A percentile compares a stretch with the other conserved stretches of the same genome.
phyloP scores from a whole-genome alignment of 1,140 invertebrate species.

The Drosophila mauritiana region DNA sequence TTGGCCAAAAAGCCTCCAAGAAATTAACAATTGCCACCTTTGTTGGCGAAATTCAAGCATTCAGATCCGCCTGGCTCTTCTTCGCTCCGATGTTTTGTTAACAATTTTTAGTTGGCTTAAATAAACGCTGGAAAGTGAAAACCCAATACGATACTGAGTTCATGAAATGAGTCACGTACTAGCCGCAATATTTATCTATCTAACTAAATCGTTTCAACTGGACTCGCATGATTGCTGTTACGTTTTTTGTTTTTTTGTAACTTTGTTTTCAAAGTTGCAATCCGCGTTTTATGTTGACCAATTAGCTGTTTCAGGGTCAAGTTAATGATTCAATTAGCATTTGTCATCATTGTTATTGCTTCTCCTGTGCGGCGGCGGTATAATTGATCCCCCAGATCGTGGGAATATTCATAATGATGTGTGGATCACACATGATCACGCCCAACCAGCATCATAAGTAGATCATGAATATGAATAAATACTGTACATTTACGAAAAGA shows the following conservation, averaged over 20 bases:
- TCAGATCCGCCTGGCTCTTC: conserved; percentile 40
- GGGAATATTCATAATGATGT: conserved; percentile 73
- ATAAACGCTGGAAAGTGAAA: conserved; percentile 62
- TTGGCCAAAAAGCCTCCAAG: conserved; percentile 9
- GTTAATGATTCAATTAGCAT: conserved; percentile 82
- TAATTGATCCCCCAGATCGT: conserved; percentile 76
- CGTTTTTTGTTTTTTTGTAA: conserved; percentile 1
- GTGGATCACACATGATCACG: conserved; percentile 1
- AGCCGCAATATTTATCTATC: conserved; percentile 52
- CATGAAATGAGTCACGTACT: conserved; percentile 31
- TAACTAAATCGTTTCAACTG: conserved; percentile 41
- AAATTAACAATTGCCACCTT: conserved; percentile 26
- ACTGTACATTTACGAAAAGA: no score
- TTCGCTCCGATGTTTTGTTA: conserved; percentile 16
- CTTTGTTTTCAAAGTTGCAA: conserved; percentile 17
- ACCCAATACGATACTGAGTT: background rate
- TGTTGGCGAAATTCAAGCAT: conserved; percentile 36
- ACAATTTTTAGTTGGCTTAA: conserved; percentile 1
- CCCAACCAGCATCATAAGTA: background rate
- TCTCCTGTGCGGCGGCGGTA: conserved; percentile 10
- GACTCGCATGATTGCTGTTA: conserved; percentile 7
- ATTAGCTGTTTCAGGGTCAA: conserved; percentile 70
- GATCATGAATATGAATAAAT: conserved; percentile 4
- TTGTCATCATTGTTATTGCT: conserved; percentile 63
- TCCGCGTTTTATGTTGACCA: conserved; percentile 69